A percentile compares a stretch with the other conserved stretches of the same genome.
These are phyloP conservation scores for Abrostola tripartita DNA, from an alignment of 2,888 invertebrate genomes.

Conservation along the genomic window DNA sequence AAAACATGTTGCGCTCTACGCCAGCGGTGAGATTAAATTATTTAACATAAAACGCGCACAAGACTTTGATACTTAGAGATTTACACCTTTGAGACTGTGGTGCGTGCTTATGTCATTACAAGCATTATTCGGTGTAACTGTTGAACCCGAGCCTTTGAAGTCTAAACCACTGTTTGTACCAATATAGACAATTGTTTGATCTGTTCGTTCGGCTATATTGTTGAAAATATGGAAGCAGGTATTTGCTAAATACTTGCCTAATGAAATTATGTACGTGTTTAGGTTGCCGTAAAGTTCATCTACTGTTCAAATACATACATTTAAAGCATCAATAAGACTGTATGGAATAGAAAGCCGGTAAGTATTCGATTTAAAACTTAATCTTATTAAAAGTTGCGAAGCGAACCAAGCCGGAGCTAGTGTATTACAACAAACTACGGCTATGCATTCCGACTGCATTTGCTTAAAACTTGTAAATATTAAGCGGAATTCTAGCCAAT, in stretches of 20 bases:
- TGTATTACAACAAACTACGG: slow-evolving; percentile 60
- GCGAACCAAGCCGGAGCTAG: slow-evolving; percentile 64
- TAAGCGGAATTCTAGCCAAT: slow-evolving; percentile 81
- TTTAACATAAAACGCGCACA: slow-evolving; percentile 75
- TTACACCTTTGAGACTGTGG: slow-evolving; percentile 68
- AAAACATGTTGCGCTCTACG: slow-evolving; percentile 74
- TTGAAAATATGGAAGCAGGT: slow-evolving; percentile 17
- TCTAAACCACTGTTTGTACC: slow-evolving; percentile 42
- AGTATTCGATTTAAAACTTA: slow-evolving; percentile 51
- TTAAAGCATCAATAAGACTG: slow-evolving; percentile 9
- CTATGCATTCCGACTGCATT: slow-evolving; percentile 70
- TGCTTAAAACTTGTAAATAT: slow-evolving; percentile 80
- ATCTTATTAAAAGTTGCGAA: slow-evolving; percentile 63
- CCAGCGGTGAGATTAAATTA: slow-evolving; percentile 76
- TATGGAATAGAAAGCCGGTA: slow-evolving; percentile 7
- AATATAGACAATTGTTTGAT: slow-evolving; percentile 35
- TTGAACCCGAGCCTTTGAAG: slow-evolving; percentile 65
- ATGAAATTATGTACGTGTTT: too few species aligned
- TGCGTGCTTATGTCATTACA: slow-evolving; percentile 67
- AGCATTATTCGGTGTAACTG: slow-evolving; percentile 64
- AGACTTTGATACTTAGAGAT: slow-evolving; percentile 74
- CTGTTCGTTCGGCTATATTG: slow-evolving; percentile 8
- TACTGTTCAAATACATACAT: slow-evolving; percentile 8
- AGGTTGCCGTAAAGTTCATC: neutral
- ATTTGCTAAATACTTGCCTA: slow-evolving; percentile 3